Percentiles rank a stretch among this genome's conserved stretches.
phyloP scores from a whole-genome alignment of 92 coral and sea anemone genomes.

The Epizoanthus ramosus region DNA sequence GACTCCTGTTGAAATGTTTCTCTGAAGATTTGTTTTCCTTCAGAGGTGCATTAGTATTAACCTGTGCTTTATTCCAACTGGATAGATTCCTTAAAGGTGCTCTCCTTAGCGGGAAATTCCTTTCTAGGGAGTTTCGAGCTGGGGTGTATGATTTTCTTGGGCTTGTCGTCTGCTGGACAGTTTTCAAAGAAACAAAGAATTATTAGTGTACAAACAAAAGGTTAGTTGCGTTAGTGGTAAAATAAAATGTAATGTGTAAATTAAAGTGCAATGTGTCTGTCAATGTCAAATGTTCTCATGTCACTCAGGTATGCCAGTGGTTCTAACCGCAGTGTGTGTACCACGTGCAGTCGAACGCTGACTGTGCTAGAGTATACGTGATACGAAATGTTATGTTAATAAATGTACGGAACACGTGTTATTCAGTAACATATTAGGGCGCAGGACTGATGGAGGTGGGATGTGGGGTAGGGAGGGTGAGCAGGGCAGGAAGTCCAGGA shows the following conservation, averaged over 20 bases:
- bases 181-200: slow-evolving; percentile 36
- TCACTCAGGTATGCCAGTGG: background rate
- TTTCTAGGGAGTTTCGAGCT: slow-evolving; percentile 43
- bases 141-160: slow-evolving; percentile 48
- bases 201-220: slow-evolving; percentile 21
- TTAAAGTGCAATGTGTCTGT: background rate
- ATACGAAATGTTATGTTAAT: too few relatives aligned
- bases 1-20: slow-evolving; percentile 11
- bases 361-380: too few relatives aligned
- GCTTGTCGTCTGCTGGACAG: slow-evolving; percentile 44
- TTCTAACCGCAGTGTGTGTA: too few relatives aligned
- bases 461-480: too few relatives aligned
- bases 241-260: background rate
- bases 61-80: slow-evolving; percentile 47
- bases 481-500: too few relatives aligned
- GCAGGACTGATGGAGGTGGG: too few relatives aligned
- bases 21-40: slow-evolving; percentile 32
- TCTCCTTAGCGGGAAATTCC: slow-evolving; percentile 47
- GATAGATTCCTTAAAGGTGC: slow-evolving; percentile 44
- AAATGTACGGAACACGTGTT: too few relatives aligned
- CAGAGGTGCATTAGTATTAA: slow-evolving; percentile 39
- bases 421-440: too few relatives aligned
- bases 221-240: background rate
- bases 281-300: background rate
- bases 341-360: too few relatives aligned